Base-by-base conservation (phyloP, 2,113 vertebrate genomes). In the Noturus placidus region DNA sequence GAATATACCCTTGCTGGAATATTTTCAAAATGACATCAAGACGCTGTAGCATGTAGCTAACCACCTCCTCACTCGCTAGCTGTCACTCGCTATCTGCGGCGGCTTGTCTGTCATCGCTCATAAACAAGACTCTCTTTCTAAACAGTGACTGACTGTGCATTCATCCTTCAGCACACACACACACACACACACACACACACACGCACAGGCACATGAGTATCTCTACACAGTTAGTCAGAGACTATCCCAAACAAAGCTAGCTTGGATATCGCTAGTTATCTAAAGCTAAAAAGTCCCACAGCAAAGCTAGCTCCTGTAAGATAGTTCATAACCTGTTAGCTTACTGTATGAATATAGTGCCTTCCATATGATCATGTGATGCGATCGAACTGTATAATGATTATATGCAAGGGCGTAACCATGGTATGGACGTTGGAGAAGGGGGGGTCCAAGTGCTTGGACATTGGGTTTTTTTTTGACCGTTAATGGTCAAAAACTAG, bases 91-190 rank as follows among this genome's bases (percentile, higher is more conserved):
- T 92, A 91, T 92, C 90, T 9, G 27, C 79, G 79, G 80, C 35
- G 25, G 74, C 91, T 92, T 85, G 89, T 88, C 89, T 87, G 84
- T 91, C 91, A 86, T 84, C 82, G 69, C 59, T 90, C 89, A 88
- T 84, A 89, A 91, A 91, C 86, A 87, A 86, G 63, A 87, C 86
- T 89, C 81, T 91, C 84, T 89, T 87, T 91, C 90, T 90, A 88
- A 91, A 91, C 91, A 91, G 86, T 87, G 85, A 69, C 89, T 89
- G 82, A 78, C 27, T 84, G 57, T 35, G 76, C 33, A 52, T 82
- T 63, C 59, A 65, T 54, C 17, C 35, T 19, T 20, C 13, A 38
- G 50, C 86, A 38, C 27, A 77, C 22, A 85, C 69, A 38, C 7
- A 82, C 25, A 77, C 6, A 85, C 77, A 61, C 57, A 63, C 74